Evolutionary conservation across 2,888 invertebrate species (phyloP).

Genomic region (Conus canariensis): DNA sequence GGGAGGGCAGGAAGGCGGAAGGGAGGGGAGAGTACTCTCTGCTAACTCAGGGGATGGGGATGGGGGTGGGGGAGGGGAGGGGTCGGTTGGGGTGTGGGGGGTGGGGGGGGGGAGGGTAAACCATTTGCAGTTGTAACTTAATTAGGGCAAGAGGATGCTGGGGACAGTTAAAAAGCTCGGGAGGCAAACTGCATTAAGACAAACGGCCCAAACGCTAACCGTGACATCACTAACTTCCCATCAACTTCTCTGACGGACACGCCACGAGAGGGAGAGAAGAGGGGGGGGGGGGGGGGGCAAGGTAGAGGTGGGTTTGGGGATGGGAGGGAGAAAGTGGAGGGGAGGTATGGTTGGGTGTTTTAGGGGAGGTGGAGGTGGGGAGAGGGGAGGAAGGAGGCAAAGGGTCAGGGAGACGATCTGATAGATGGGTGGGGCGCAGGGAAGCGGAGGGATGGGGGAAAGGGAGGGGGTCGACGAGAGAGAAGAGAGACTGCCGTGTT

Average conservation of each 20-base stretch:
- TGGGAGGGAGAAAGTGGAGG: neutral
- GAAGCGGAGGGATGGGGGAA: too few species aligned
- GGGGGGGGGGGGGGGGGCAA: neutral
- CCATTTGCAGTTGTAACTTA: slow-evolving; percentile 44
- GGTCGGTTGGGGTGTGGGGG: neutral
- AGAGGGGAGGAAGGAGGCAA: neutral
- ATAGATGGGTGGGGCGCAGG: too few species aligned
- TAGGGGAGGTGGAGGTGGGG: neutral
- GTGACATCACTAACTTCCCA: slow-evolving; percentile 35
- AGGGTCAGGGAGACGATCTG: too few species aligned
- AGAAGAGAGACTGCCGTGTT: too few species aligned
- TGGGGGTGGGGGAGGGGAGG: neutral
- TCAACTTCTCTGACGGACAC: slow-evolving; percentile 31
- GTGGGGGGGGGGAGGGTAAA: neutral
- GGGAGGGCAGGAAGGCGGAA: too few species aligned
- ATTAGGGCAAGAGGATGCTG: neutral
- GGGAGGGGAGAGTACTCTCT: neutral
- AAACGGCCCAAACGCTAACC: slow-evolving; percentile 33
- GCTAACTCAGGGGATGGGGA: slow-evolving; percentile 1
- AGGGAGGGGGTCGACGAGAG: too few species aligned
- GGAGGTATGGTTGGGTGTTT: neutral
- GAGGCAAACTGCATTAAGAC: slow-evolving; percentile 39
- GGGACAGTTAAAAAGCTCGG: slow-evolving; percentile 41
- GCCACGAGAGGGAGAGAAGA: neutral
- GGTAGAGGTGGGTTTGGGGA: neutral